These are phyloP conservation scores for Urocynchramus pylzowi DNA, from an alignment of 2,113 vertebrate species.

Conservation along the genomic window DNA sequence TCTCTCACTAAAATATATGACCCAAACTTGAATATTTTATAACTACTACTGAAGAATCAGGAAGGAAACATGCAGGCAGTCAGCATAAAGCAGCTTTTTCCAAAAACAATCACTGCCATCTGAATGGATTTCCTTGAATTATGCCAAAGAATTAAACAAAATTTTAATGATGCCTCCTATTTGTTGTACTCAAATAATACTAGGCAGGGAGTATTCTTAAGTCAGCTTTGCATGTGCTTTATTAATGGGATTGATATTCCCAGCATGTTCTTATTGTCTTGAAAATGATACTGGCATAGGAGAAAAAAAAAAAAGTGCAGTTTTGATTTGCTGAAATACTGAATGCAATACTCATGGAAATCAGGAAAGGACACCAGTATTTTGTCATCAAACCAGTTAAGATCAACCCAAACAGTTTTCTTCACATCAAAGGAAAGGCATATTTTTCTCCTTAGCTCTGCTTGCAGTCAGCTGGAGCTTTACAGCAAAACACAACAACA, in stretches of 20 bases:
- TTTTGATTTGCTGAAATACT: background rate
- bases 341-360: background rate
- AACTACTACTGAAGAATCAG: background rate
- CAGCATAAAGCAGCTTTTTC: slow-evolving; percentile 31
- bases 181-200: background rate
- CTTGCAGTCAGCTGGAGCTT: background rate
- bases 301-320: background rate
- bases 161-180: background rate
- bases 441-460: background rate
- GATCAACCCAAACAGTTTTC: background rate
- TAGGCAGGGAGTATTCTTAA: background rate
- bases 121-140: slow-evolving; percentile 59
- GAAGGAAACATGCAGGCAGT: slow-evolving; percentile 32
- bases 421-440: background rate
- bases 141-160: slow-evolving; percentile 35
- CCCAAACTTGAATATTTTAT: slow-evolving; percentile 2
- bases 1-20: background rate
- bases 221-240: background rate
- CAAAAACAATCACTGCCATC: slow-evolving; percentile 17
- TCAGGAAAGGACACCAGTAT: background rate
- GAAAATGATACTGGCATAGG: background rate
- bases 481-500: background rate
- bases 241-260: background rate
- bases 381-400: background rate
- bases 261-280: background rate